Percentiles rank a stretch among this genome's conserved stretches.
These are phyloP conservation scores for Craterocephalus amniculus DNA, from an alignment of 2,797 vertebrate species.

Conservation along the genomic window DNA sequence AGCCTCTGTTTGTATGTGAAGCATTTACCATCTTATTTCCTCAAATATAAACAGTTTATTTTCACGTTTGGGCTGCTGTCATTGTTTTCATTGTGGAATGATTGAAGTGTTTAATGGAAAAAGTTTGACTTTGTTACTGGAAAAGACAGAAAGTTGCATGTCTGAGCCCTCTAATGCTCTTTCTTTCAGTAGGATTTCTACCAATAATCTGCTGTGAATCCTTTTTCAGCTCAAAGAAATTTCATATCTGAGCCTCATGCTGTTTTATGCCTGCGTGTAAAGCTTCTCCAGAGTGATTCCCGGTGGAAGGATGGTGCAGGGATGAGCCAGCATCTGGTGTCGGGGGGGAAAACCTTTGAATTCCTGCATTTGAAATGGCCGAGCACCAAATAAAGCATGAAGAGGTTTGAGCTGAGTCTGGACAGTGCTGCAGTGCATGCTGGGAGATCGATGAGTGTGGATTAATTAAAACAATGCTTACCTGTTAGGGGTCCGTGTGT, in stretches of 20 bases:
- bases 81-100: slow-evolving; percentile 17
- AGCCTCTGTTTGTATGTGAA: slow-evolving; percentile 29
- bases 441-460: too few species aligned
- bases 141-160: background rate
- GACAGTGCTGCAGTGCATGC: slow-evolving; percentile 16
- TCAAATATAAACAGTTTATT: slow-evolving; percentile 61
- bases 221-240: background rate
- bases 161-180: slow-evolving; percentile 6
- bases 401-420: background rate
- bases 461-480: slow-evolving; percentile 43
- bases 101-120: slow-evolving; percentile 1
- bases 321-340: background rate
- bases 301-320: slow-evolving; percentile 3
- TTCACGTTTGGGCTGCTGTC: slow-evolving; percentile 18
- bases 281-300: slow-evolving; percentile 7
- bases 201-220: slow-evolving; percentile 11
- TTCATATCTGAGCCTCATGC: slow-evolving; percentile 10
- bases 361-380: slow-evolving; percentile 24
- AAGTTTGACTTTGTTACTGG: background rate
- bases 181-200: background rate
- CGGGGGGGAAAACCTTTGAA: slow-evolving; percentile 28
- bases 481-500: slow-evolving; percentile 27
- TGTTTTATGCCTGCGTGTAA: slow-evolving; percentile 17
- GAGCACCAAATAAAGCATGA: slow-evolving; percentile 31
- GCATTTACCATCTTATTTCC: slow-evolving; percentile 47